These are phyloP conservation scores for Cephonodes hylas DNA, from an alignment of 2,888 invertebrate species.

Conservation along the genomic window DNA sequence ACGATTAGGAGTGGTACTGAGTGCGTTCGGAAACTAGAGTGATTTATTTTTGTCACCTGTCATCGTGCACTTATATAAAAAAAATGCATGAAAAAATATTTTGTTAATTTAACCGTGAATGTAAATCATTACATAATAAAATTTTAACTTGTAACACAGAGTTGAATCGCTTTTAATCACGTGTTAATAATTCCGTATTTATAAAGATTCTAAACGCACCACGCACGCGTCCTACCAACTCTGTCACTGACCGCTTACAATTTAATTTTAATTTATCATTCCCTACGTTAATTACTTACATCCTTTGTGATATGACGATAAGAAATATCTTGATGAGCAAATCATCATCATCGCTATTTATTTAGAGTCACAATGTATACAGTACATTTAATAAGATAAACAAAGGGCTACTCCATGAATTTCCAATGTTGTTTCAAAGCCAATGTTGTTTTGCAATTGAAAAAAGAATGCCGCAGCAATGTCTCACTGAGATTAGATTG, in stretches of 20 bases:
- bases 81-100: background rate
- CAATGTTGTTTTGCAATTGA: background rate
- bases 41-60: conserved; percentile 1
- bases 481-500: background rate
- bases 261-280: conserved; percentile 7
- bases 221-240: background rate
- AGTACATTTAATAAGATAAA: background rate
- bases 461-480: background rate
- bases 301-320: background rate
- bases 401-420: background rate
- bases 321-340: background rate
- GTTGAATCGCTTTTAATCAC: background rate
- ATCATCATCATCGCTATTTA: background rate
- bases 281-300: background rate
- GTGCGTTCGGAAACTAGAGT: conserved; percentile 13
- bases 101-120: background rate
- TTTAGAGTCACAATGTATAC: background rate
- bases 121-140: background rate
- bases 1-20: conserved; percentile 16
- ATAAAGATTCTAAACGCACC: conserved; percentile 7
- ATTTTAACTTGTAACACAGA: background rate
- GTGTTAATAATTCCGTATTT: background rate
- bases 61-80: background rate
- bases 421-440: background rate
- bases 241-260: conserved; percentile 9